phyloP scores from a whole-genome alignment of 2,113 vertebrate genomes.

The Reinhardtius hippoglossoides region DNA sequence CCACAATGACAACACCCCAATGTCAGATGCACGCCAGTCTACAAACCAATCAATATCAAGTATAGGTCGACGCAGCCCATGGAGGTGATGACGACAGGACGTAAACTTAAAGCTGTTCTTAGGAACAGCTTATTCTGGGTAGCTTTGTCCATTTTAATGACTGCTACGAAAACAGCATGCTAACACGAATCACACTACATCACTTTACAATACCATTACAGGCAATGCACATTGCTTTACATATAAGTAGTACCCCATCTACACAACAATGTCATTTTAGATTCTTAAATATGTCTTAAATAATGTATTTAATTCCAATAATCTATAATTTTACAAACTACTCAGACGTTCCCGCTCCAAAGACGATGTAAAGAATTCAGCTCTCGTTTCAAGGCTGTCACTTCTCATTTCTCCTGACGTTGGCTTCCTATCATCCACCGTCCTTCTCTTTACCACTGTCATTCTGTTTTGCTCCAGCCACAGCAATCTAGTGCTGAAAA shows the following conservation, averaged over 20 bases:
- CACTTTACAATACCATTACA: too few species aligned
- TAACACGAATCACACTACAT: too few species aligned
- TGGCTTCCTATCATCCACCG: conserved; percentile 34
- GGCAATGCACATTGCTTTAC: too few species aligned
- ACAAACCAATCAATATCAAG: too few species aligned
- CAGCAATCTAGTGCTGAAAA: conserved; percentile 50
- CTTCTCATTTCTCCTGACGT: conserved; percentile 28
- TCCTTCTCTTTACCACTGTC: conserved; percentile 20
- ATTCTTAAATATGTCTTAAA: not conserved
- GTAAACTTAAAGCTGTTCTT: too few species aligned
- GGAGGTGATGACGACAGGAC: too few species aligned
- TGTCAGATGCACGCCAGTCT: too few species aligned
- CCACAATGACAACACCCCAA: too few species aligned
- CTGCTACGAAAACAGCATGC: too few species aligned
- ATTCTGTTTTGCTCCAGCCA: conserved; percentile 28
- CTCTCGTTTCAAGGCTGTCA: conserved; percentile 50
- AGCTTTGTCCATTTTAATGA: too few species aligned
- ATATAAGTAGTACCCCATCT: not conserved
- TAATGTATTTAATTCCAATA: not conserved
- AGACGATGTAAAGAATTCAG: not conserved
- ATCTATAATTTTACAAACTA: not conserved
- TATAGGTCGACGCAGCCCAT: too few species aligned
- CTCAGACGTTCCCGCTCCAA: not conserved
- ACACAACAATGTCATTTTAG: not conserved
- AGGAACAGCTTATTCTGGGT: too few species aligned